phyloP scores from a whole-genome alignment of 2,797 vertebrate genomes.

The Hylomyscus alleni region DNA sequence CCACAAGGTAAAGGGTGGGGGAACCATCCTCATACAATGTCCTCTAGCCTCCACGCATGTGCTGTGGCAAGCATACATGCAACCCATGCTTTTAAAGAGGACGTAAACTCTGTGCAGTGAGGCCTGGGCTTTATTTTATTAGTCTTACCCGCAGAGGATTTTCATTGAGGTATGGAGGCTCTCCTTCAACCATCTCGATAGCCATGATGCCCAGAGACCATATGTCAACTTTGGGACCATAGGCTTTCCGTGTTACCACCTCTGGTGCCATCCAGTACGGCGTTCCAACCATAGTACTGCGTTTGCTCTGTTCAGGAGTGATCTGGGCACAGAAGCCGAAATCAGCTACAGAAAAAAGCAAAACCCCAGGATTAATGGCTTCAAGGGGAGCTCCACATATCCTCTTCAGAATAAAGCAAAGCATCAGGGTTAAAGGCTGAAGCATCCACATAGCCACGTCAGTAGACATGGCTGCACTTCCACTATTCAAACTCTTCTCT shows the following conservation, averaged over 20 bases:
- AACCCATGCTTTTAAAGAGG: background rate
- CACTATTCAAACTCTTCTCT: background rate
- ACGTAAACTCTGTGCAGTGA: background rate
- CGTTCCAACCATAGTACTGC: constrained; percentile 99
- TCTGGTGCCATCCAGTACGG: constrained; percentile 99
- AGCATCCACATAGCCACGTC: background rate
- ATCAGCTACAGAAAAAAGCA: constrained; percentile 91
- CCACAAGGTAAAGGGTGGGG: background rate
- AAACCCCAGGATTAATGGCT: constrained; percentile 58
- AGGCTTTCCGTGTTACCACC: constrained; percentile 98
- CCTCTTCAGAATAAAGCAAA: constrained; percentile 62
- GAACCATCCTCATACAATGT: background rate
- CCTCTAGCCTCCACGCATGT: background rate
- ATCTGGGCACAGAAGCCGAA: constrained; percentile 99
- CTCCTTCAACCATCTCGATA: constrained; percentile 99
- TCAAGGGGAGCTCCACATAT: background rate
- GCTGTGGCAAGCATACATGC: background rate
- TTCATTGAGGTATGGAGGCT: constrained; percentile 98
- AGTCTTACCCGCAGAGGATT: constrained; percentile 97
- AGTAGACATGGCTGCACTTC: background rate
- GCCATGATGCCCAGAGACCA: constrained; percentile 99
- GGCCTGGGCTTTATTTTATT: background rate
- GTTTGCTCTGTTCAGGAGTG: constrained; percentile 98
- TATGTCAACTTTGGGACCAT: constrained; percentile 98
- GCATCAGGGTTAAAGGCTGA: constrained; percentile 55